Percentiles rank a stretch among this genome's conserved stretches.
These are phyloP conservation scores for Coilia nasus DNA, from an alignment of 2,797 vertebrate species.

Conservation along the genomic window DNA sequence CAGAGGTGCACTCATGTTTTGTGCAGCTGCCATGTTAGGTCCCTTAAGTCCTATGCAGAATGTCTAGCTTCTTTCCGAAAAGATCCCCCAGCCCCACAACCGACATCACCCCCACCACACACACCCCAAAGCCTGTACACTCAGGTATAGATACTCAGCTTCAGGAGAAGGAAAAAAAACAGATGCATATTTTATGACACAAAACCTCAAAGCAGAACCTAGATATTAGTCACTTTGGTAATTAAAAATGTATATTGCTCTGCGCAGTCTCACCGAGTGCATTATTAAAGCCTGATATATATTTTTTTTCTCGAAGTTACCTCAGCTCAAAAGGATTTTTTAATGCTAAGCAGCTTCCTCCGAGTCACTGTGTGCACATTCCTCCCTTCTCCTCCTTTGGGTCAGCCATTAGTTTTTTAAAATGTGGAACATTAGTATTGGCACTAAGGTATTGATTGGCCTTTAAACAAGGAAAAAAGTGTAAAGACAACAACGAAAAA, in stretches of 20 bases:
- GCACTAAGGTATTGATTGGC: conserved; percentile 48
- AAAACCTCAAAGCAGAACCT: conserved; percentile 99
- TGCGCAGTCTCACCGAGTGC: conserved; percentile 89
- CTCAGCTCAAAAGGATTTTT: conserved; percentile 95
- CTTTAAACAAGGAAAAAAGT: not conserved
- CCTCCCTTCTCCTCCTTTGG: conserved; percentile 88
- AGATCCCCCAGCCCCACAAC: not conserved
- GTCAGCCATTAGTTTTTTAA: conserved; percentile 91
- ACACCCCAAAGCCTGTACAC: conserved; percentile 43
- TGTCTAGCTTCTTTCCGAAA: conserved; percentile 85
- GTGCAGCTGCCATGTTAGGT: conserved; percentile 1
- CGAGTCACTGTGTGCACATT: conserved; percentile 77
- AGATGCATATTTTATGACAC: conserved; percentile 98
- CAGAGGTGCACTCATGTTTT: conserved; percentile 17
- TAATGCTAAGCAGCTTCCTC: conserved; percentile 92
- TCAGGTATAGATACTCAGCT: conserved; percentile 94
- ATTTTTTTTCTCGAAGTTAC: conserved; percentile 83
- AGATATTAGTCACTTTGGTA: conserved; percentile 99
- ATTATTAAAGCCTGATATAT: conserved; percentile 91
- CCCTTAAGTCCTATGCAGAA: conserved; percentile 81
- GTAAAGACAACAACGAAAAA: not conserved
- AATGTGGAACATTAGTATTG: conserved; percentile 71
- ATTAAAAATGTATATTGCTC: conserved; percentile 99
- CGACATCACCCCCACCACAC: not conserved
- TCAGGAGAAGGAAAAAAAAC: conserved; percentile 80